These are phyloP conservation scores for Lucifuga dentata DNA, from an alignment of 2,113 vertebrate genomes.

Conservation along the genomic window DNA sequence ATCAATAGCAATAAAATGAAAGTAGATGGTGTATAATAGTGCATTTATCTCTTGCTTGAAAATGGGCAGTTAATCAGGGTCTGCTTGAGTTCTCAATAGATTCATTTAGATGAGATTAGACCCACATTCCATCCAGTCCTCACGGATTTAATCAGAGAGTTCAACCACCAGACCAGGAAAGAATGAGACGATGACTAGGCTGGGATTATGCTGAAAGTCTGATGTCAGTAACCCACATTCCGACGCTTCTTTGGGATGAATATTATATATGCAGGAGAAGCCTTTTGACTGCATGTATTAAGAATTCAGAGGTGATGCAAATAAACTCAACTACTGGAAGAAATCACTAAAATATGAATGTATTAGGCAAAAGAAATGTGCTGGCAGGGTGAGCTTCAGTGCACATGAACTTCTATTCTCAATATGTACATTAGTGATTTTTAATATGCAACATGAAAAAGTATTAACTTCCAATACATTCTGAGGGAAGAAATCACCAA, in stretches of 20 bases:
- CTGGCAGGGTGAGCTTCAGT: slow-evolving; percentile 49
- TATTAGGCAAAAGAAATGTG: slow-evolving; percentile 49
- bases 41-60: slow-evolving; percentile 65
- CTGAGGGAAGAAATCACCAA: no score
- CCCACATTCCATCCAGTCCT: slow-evolving; percentile 51
- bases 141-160: slow-evolving; percentile 71
- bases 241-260: slow-evolving; percentile 34
- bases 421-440: slow-evolving; percentile 57
- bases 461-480: no score
- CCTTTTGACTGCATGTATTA: slow-evolving; percentile 57
- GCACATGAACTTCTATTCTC: slow-evolving; percentile 45
- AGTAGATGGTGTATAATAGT: slow-evolving; percentile 59
- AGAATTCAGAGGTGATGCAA: slow-evolving; percentile 52
- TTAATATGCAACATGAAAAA: slow-evolving; percentile 36
- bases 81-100: slow-evolving; percentile 65
- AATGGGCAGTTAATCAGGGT: slow-evolving; percentile 64
- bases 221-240: slow-evolving; percentile 57
- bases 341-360: slow-evolving; percentile 58
- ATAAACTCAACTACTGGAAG: slow-evolving; percentile 51
- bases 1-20: slow-evolving; percentile 74
- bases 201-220: slow-evolving; percentile 65
- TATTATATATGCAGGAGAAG: slow-evolving; percentile 66
- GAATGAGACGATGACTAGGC: slow-evolving; percentile 64
- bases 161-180: slow-evolving; percentile 38
- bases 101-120: slow-evolving; percentile 75